Evolutionary conservation across 2,113 vertebrate species (phyloP).

Genomic region (Oryzias celebensis): DNA sequence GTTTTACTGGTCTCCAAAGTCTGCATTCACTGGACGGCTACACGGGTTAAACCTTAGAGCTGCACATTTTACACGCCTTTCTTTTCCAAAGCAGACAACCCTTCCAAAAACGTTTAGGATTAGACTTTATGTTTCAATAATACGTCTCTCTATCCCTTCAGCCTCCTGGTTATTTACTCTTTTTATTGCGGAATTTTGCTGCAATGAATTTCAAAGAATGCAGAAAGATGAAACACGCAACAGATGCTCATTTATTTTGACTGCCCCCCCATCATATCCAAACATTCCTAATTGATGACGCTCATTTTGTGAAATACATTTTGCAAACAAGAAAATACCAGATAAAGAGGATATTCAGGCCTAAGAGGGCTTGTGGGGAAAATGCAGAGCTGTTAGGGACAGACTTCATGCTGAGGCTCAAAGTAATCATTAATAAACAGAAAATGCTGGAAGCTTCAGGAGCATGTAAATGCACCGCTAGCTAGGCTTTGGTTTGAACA

Average conservation of each 20-base stretch:
- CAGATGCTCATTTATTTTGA: no score
- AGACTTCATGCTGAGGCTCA: constrained; percentile 30
- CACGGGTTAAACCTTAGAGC: constrained; percentile 27
- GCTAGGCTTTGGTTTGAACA: constrained; percentile 16
- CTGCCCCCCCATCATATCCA: no score
- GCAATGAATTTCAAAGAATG: not conserved
- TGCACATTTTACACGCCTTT: constrained; percentile 15
- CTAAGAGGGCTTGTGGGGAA: no score
- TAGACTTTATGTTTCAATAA: no score
- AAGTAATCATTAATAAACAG: constrained; percentile 53
- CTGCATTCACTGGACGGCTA: constrained; percentile 22
- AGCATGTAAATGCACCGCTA: constrained; percentile 28
- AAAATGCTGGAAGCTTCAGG: constrained; percentile 39
- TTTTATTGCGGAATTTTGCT: not conserved
- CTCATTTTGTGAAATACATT: no score
- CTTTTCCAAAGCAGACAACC: not conserved
- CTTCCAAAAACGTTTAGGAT: no score
- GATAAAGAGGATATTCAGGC: no score
- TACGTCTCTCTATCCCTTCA: constrained; percentile 1
- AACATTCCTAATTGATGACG: no score
- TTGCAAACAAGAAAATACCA: no score
- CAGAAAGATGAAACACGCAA: not conserved
- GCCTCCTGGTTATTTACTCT: constrained; percentile 11
- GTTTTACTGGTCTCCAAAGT: constrained; percentile 41
- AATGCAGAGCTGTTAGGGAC: constrained; percentile 36